phyloP scores from a whole-genome alignment of 2,797 vertebrate genomes.

The Notolepis coatsorum region DNA sequence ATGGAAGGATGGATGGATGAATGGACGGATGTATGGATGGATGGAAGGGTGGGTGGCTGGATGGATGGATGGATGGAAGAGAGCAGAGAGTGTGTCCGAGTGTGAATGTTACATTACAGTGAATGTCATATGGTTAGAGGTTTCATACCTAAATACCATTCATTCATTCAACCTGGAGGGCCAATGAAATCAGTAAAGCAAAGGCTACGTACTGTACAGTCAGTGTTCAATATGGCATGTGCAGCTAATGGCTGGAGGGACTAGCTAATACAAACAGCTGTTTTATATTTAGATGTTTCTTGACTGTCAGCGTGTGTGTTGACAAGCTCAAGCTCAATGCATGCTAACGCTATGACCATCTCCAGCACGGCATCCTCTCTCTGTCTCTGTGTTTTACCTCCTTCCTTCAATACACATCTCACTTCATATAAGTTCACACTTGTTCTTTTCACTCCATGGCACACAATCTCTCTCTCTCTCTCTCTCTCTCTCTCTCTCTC shows the following conservation, averaged over 20 bases:
- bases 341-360: too few relatives aligned
- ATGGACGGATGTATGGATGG: neutral
- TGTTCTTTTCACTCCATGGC: neutral
- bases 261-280: slow-evolving; percentile 2
- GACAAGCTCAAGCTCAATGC: slow-evolving; percentile 1
- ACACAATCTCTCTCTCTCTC: neutral
- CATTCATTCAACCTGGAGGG: slow-evolving; percentile 39
- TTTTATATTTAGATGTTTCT: slow-evolving; percentile 28
- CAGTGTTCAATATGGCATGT: slow-evolving; percentile 20
- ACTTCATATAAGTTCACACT: neutral
- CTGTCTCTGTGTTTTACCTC: neutral
- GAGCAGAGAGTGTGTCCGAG: neutral
- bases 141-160: slow-evolving; percentile 33
- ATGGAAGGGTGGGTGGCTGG: neutral
- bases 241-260: slow-evolving; percentile 14
- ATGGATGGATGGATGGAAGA: neutral
- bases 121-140: slow-evolving; percentile 18
- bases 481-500: slow-evolving; percentile 2
- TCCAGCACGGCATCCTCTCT: neutral
- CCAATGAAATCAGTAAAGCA: slow-evolving; percentile 4
- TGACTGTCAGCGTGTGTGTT: too few relatives aligned
- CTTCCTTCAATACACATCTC: neutral
- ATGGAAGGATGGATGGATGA: neutral
- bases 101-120: neutral
- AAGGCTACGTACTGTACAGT: slow-evolving; percentile 15